These are phyloP conservation scores for Ceratotherium simum DNA, from an alignment of 2,113 vertebrate species.

Conservation along the genomic window DNA sequence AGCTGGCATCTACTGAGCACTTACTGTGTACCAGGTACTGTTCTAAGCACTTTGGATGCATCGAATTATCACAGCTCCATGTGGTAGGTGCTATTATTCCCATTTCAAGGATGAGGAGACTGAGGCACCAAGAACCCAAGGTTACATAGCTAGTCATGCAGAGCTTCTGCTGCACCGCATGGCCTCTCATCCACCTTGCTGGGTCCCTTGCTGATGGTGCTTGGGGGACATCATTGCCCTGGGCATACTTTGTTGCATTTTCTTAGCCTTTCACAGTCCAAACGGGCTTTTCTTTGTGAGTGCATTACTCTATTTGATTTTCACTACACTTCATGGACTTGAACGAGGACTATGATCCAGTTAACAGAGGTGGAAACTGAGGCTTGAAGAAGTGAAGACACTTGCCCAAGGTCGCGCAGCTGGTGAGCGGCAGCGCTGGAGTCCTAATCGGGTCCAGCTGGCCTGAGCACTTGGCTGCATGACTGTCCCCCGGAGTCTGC, in stretches of 20 bases:
- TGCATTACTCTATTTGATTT: background rate
- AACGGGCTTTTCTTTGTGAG: background rate
- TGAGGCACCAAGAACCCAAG: background rate
- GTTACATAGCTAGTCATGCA: background rate
- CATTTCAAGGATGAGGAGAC: background rate
- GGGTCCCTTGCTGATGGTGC: background rate
- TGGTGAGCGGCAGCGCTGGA: too few species aligned
- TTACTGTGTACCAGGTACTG: too few species aligned
- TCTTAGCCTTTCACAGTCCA: background rate
- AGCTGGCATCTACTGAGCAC: background rate
- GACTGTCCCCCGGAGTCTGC: background rate
- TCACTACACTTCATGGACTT: background rate
- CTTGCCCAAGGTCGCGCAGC: background rate
- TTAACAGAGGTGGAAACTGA: background rate
- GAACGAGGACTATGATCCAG: background rate
- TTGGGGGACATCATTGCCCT: background rate
- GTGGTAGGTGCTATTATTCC: background rate
- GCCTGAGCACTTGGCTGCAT: background rate
- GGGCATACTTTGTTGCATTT: background rate
- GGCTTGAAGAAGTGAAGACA: background rate
- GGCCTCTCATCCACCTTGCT: background rate
- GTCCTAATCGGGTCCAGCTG: background rate
- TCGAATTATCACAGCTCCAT: background rate
- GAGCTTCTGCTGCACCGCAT: background rate
- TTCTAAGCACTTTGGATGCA: background rate